Evolutionary conservation across 2,888 invertebrate species (phyloP).

Genomic region (Podabrus alpinus): DNA sequence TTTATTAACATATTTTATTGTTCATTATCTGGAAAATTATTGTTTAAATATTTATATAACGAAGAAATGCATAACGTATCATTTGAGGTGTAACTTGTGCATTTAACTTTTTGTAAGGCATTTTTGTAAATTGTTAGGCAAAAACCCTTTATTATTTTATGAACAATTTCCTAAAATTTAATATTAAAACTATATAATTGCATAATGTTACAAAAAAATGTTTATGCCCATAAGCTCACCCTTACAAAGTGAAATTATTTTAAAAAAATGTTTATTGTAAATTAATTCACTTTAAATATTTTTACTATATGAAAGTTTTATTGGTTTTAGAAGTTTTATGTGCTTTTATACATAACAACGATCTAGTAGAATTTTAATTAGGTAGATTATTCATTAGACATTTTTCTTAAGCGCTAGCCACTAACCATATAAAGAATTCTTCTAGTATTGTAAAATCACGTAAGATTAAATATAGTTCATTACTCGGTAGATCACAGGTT

Average conservation of each 20-base stretch:
- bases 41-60: not conserved
- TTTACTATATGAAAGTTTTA: not conserved
- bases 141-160: not conserved
- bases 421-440: constrained; percentile 27
- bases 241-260: not conserved
- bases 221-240: not conserved
- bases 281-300: not conserved
- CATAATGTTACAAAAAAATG: not conserved
- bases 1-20: not conserved
- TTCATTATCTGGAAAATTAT: not conserved
- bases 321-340: not conserved
- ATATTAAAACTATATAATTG: not conserved
- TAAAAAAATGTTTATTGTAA: not conserved
- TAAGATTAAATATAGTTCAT: constrained; percentile 31
- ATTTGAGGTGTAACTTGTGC: too few species aligned
- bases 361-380: constrained; percentile 27
- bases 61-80: too few species aligned
- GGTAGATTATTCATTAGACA: constrained; percentile 23
- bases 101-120: too few species aligned
- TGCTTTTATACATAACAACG: constrained; percentile 5
- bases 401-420: constrained; percentile 15
- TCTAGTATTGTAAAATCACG: constrained; percentile 23
- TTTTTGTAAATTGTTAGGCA: not conserved
- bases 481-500: constrained; percentile 32
- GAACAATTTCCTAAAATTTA: not conserved